phyloP scores from a whole-genome alignment of 2,888 invertebrate species.

The Tinea semifulvella region DNA sequence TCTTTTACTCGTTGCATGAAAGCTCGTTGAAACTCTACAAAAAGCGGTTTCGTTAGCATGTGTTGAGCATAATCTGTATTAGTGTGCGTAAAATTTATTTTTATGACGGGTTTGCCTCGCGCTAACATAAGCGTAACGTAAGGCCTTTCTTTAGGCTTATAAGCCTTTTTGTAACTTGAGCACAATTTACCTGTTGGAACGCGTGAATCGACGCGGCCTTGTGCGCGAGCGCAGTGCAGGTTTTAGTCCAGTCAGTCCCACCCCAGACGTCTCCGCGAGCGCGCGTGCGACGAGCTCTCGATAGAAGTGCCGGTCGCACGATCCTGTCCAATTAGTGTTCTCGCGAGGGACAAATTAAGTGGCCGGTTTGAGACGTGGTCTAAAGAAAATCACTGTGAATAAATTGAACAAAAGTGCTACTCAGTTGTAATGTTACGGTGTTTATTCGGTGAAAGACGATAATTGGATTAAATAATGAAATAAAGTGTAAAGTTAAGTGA shows the following conservation, averaged over 20 bases:
- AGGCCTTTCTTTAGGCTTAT: conserved; percentile 40
- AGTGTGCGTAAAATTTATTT: conserved; percentile 55
- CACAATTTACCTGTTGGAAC: conserved; percentile 68
- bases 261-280: conserved; percentile 56
- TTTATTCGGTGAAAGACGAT: conserved; percentile 42
- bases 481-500: conserved; percentile 40
- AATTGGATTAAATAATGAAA: conserved; percentile 53
- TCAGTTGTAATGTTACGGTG: conserved; percentile 41
- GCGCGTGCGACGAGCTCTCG: conserved; percentile 48
- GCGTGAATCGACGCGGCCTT: conserved; percentile 68
- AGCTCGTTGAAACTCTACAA: conserved; percentile 52
- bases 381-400: conserved; percentile 39
- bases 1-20: conserved; percentile 42
- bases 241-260: conserved; percentile 60
- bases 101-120: conserved; percentile 52
- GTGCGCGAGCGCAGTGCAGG: conserved; percentile 64
- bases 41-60: conserved; percentile 56
- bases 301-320: conserved; percentile 41
- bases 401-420: conserved; percentile 44
- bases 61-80: conserved; percentile 32
- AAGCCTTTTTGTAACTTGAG: conserved; percentile 38
- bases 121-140: conserved; percentile 38
- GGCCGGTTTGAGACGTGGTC: conserved; percentile 40
- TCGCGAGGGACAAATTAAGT: conserved; percentile 65
- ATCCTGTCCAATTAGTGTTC: conserved; percentile 62